These are phyloP conservation scores for Drosophila nr. fundita DNA, from an alignment of 2,888 invertebrate species.

Conservation along the genomic window DNA sequence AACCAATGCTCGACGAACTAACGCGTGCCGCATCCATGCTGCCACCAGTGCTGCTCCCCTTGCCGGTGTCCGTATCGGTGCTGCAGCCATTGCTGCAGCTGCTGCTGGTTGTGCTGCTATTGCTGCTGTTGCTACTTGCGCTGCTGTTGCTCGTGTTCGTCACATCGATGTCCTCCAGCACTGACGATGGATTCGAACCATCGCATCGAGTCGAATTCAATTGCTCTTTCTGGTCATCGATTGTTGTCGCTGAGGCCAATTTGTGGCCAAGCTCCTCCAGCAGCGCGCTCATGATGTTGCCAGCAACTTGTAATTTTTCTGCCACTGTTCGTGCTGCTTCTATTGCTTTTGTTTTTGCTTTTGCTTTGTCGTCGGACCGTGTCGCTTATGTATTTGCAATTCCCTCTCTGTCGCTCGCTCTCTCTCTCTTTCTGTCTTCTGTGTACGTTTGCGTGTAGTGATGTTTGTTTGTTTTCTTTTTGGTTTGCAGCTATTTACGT, in stretches of 20 bases:
- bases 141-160: constrained; percentile 66
- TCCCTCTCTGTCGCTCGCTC: neutral
- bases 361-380: constrained; percentile 5
- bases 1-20: constrained; percentile 66
- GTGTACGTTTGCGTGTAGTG: constrained; percentile 1
- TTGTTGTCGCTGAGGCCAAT: constrained; percentile 28
- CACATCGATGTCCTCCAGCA: constrained; percentile 63
- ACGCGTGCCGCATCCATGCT: constrained; percentile 63
- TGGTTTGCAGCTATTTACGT: constrained; percentile 38
- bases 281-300: constrained; percentile 49
- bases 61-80: constrained; percentile 68
- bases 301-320: constrained; percentile 17
- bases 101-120: constrained; percentile 44
- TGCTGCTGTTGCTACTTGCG: constrained; percentile 46
- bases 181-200: constrained; percentile 54
- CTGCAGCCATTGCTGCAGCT: constrained; percentile 56
- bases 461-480: constrained; percentile 14
- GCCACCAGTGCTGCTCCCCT: constrained; percentile 63
- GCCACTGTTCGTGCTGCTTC: constrained; percentile 7
- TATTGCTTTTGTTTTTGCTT: constrained; percentile 5
- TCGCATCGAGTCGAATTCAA: constrained; percentile 50
- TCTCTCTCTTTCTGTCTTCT: neutral
- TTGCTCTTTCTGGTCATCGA: constrained; percentile 33
- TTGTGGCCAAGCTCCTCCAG: constrained; percentile 53
- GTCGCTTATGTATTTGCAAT: constrained; percentile 5